These are phyloP conservation scores for Leptinotarsa defecta DNA, from an alignment of 1,140 invertebrate genomes.

Conservation along the genomic window DNA sequence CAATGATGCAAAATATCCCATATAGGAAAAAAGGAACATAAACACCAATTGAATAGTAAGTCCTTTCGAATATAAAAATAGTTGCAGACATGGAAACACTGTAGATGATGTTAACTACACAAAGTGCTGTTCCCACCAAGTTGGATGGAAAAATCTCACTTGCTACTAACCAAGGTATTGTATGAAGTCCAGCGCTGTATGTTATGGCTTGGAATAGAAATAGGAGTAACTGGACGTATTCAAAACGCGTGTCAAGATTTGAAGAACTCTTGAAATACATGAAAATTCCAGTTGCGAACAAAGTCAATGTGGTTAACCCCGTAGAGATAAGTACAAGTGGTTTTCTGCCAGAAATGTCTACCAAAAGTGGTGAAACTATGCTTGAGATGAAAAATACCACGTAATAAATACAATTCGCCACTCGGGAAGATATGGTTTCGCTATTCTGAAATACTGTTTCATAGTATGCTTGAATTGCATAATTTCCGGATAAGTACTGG, in stretches of 20 bases:
- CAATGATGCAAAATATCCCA: constrained; percentile 65
- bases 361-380: not conserved
- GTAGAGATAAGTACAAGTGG: constrained; percentile 6
- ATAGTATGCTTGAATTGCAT: constrained; percentile 11
- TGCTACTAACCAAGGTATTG: constrained; percentile 72
- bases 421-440: not conserved
- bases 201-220: not conserved
- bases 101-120: constrained; percentile 69
- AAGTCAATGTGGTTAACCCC: not conserved
- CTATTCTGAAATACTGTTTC: not conserved
- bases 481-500: constrained; percentile 6
- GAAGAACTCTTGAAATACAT: not conserved
- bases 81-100: constrained; percentile 73
- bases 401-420: constrained; percentile 10
- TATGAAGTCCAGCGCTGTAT: constrained; percentile 72
- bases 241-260: not conserved
- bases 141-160: constrained; percentile 75
- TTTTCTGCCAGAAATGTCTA: constrained; percentile 15
- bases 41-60: constrained; percentile 62
- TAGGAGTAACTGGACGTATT: not conserved
- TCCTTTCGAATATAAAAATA: constrained; percentile 71
- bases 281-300: not conserved
- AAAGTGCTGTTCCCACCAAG: constrained; percentile 71
- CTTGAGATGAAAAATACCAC: not conserved
- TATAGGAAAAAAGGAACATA: constrained; percentile 77